Evolutionary conservation across 53 echinoderm and acorn worm genomes (phyloP), one percentile per base, ranked within the genome.

Genomic region (Temnopleurus reevesii): DNA sequence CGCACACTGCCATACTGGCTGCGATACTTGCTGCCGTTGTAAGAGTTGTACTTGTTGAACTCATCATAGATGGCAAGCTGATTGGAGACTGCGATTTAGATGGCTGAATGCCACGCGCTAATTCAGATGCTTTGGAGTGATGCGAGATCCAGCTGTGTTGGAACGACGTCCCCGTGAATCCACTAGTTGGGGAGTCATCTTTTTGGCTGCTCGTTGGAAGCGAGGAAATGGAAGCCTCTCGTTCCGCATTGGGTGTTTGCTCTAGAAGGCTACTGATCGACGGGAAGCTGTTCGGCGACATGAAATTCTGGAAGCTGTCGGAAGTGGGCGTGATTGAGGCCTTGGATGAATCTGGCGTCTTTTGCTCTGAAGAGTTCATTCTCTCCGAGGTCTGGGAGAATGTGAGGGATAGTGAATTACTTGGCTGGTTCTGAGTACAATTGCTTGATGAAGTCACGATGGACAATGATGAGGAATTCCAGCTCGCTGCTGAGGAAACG

Each of bases 51-150:
- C 86, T 25, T 44, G 49, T 79, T 49, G 94, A 38, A 36, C 53
- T 81, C 29, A 89, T 76, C 2, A 89, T 31, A 13, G 30, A 8
- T 8, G 29, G 29, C 8, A 29, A 66, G 53, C 88, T 66, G 66
- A 65, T 79, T 51, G 91, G 95, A 25, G 66, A 82, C 44, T 91
- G 95, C 5, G 92, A 90, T 41, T 90, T 90, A 18, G 90, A 84
- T 59, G 90, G 93, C 49, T 95, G 93, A 12, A 89, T 82, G 23
- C 92, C 95, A 18, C 93, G 54, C 33, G 95, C 95, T 55, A 95
- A 84, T 81, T 95, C 93, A 30, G 95, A 95, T 5, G 95, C 95
- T 61, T 91, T 93, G 25, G 95, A 95, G 79, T 95, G 95, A 71
- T 95, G 91, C 45, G 93, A 93, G 26, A 95, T 95, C 95, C 95